phyloP scores from a whole-genome alignment of 1,140 invertebrate genomes.

The Sarcophaga peregrina region DNA sequence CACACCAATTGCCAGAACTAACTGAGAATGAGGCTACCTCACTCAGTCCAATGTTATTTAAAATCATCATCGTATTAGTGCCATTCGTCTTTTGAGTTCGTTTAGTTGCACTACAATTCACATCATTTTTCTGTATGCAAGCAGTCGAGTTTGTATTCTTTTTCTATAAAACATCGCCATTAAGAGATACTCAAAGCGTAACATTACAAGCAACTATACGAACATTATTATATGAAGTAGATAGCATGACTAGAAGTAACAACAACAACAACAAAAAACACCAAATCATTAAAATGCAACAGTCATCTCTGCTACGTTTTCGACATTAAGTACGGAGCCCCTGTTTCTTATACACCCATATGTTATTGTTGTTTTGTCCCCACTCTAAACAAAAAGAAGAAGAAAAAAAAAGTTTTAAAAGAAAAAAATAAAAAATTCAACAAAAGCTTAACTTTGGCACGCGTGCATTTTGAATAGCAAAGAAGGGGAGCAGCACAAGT shows the following conservation, averaged over 20 bases:
- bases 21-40: background rate
- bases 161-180: background rate
- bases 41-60: background rate
- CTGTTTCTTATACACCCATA: no score
- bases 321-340: no score
- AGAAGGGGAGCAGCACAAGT: background rate
- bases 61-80: background rate
- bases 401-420: no score
- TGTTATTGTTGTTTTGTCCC: no score
- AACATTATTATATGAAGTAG: background rate
- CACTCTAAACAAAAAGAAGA: no score
- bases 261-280: background rate
- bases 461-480: slow-evolving; percentile 33
- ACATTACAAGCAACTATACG: slow-evolving; percentile 24
- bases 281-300: background rate
- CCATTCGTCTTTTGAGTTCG: background rate
- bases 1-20: slow-evolving; percentile 12
- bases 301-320: no score
- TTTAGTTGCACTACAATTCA: background rate
- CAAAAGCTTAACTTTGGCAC: slow-evolving; percentile 39
- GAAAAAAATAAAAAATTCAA: background rate
- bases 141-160: no score
- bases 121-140: no score
- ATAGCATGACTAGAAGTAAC: background rate
- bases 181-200: slow-evolving; percentile 18